Conservation (phyloP, 2,113 vertebrate species). For the Corvus cornix region DNA sequence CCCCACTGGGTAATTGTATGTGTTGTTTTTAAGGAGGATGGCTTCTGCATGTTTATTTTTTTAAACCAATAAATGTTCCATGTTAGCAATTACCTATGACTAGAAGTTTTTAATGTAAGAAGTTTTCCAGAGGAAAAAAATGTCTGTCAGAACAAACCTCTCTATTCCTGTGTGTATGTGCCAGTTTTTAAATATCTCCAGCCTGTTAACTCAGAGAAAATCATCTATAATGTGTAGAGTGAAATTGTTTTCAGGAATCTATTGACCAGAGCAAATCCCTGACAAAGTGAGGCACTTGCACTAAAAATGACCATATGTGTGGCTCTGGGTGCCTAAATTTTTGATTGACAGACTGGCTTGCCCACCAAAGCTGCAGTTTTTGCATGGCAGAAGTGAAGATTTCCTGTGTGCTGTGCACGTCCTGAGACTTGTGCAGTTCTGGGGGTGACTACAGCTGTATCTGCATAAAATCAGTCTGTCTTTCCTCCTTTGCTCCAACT, state of each 20-base stretch:
- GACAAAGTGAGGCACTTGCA: background rate
- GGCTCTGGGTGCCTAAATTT: background rate
- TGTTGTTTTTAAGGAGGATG: background rate
- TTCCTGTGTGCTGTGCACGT: background rate
- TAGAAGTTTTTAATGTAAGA: background rate
- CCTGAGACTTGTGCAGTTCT: background rate
- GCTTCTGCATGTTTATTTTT: slow-evolving; percentile 54
- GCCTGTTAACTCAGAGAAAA: background rate
- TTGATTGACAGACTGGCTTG: background rate
- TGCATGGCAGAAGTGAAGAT: background rate
- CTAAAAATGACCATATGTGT: background rate
- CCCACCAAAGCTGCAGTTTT: background rate
- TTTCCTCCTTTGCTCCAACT: background rate
- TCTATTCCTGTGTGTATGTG: background rate
- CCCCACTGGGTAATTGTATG: background rate
- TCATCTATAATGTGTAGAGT: background rate
- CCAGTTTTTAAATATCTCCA: background rate
- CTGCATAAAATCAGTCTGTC: background rate
- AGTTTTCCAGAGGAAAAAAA: background rate
- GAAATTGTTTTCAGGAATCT: background rate
- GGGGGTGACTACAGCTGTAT: background rate
- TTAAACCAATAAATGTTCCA: background rate
- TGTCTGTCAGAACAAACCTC: background rate
- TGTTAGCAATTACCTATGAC: background rate
- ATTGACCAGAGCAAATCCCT: background rate